These are phyloP conservation scores for Sardinella longiceps DNA, from an alignment of 2,797 vertebrate genomes.

Conservation along the genomic window DNA sequence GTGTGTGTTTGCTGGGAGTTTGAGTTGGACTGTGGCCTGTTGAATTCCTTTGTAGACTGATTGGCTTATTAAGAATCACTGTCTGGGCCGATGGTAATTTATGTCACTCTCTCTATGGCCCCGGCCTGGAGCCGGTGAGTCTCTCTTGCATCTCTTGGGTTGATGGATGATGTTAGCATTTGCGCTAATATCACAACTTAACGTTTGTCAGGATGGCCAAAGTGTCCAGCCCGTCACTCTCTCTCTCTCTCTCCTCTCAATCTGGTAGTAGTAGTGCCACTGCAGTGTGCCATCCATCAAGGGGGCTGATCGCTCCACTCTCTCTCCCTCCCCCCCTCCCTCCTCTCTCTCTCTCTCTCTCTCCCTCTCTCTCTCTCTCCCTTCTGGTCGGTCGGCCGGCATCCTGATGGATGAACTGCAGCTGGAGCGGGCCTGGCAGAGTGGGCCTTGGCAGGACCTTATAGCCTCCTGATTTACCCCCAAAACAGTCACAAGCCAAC, in stretches of 20 bases:
- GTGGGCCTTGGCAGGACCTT: neutral
- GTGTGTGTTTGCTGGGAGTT: neutral
- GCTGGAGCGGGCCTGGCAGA: neutral
- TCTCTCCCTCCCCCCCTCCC: too few species aligned
- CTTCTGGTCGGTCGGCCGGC: neutral
- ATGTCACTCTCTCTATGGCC: constrained; percentile 46
- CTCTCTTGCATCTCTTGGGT: constrained; percentile 42
- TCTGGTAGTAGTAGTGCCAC: neutral
- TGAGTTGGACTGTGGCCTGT: neutral
- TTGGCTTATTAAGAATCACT: constrained; percentile 54
- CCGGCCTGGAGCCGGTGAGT: neutral
- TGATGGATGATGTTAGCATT: constrained; percentile 60
- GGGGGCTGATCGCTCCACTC: neutral
- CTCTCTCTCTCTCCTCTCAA: neutral
- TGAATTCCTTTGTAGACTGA: constrained; percentile 17
- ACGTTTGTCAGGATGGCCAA: constrained; percentile 42
- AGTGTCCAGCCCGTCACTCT: neutral
- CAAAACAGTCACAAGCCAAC: neutral
- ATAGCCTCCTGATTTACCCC: neutral
- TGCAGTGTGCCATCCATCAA: neutral
- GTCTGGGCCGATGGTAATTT: constrained; percentile 54
- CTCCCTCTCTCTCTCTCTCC: neutral
- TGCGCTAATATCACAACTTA: constrained; percentile 50
- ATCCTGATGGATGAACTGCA: constrained; percentile 5
- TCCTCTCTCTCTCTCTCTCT: neutral